Evolutionary conservation across 1,140 invertebrate genomes (phyloP).

Genomic region (Pentalonia nigronervosa): DNA sequence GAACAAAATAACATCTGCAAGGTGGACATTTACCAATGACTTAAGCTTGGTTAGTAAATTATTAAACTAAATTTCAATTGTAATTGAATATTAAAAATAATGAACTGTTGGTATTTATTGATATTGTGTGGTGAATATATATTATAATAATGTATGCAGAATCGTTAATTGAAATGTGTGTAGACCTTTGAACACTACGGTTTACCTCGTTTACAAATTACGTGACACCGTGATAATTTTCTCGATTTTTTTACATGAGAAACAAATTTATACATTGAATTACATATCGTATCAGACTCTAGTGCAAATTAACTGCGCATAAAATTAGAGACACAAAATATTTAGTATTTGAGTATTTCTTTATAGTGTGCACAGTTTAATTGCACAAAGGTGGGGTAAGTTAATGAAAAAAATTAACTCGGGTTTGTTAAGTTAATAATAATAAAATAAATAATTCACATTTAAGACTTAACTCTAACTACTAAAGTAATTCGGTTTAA

Average conservation of each 20-base stretch:
- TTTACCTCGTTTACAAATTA: too few species aligned
- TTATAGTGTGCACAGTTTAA: not conserved
- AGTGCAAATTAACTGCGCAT: too few species aligned
- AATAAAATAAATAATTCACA: not conserved
- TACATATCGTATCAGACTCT: too few species aligned
- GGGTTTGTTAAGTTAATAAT: not conserved
- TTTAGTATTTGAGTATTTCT: not conserved
- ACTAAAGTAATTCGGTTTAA: not conserved
- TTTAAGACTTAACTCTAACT: not conserved
- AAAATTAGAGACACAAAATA: not conserved
- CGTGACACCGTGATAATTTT: too few species aligned
- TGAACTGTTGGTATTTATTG: not conserved
- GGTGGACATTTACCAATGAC: not conserved
- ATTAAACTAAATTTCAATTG: too few species aligned
- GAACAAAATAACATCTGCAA: not conserved
- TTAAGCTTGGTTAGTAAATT: too few species aligned
- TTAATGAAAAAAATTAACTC: not conserved
- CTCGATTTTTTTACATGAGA: too few species aligned
- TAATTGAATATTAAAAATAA: too few species aligned
- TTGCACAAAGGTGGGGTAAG: not conserved
- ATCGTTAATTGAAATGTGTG: not conserved
- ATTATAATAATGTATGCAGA: not conserved
- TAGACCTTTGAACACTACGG: not conserved
- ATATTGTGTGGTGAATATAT: too few species aligned
- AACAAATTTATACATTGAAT: too few species aligned